These are phyloP conservation scores for Condylostylus longicornis DNA, from an alignment of 1,140 invertebrate species.

Conservation along the genomic window DNA sequence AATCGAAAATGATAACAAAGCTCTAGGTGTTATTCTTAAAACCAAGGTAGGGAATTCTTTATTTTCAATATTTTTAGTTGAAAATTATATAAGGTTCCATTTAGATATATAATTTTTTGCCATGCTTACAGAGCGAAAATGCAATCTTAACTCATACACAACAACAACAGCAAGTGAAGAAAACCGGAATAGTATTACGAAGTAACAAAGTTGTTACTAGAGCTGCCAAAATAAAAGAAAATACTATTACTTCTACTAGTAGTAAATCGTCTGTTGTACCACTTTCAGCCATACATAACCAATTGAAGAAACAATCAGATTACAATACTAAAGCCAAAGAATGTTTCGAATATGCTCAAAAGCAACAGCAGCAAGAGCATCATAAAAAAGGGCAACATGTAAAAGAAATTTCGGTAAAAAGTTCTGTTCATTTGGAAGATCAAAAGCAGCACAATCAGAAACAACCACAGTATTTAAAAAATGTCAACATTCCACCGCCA, in stretches of 20 bases:
- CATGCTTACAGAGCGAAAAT: no score
- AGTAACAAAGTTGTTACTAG: no score
- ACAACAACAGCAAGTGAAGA: not conserved
- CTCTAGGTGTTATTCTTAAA: not conserved
- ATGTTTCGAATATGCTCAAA: conserved; percentile 10
- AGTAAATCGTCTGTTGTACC: no score
- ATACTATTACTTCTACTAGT: no score
- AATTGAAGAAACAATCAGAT: no score
- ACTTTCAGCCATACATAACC: no score
- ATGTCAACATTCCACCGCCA: conserved; percentile 4
- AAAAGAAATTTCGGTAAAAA: not conserved
- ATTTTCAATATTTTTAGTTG: not conserved
- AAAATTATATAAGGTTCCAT: not conserved
- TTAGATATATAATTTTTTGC: no score
- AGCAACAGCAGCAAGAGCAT: conserved; percentile 1
- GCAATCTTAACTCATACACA: no score
- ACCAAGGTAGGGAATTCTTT: not conserved
- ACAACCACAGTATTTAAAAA: conserved; percentile 7
- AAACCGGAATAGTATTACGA: not conserved
- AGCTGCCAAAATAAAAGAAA: no score
- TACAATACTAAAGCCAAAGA: no score
- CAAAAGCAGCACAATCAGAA: conserved; percentile 15
- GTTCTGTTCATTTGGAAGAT: conserved; percentile 12
- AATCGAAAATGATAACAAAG: not conserved
- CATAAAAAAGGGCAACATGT: conserved; percentile 9